Conservation (phyloP, 2,888 invertebrate species). For the Seira ritae region DNA sequence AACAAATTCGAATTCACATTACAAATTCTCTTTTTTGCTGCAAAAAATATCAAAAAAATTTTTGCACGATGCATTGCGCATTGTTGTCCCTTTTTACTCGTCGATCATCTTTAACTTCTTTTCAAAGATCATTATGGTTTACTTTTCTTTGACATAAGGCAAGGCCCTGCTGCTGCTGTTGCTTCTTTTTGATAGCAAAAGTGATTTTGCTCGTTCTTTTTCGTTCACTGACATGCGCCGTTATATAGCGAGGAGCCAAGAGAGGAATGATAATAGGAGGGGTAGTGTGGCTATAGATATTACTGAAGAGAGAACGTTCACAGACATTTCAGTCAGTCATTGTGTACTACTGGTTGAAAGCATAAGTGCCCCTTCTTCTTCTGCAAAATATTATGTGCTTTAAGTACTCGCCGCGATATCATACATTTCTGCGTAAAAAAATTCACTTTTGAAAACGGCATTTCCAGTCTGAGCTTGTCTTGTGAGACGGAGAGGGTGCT, state of each 20-base stretch:
- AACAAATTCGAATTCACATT: conserved; percentile 7
- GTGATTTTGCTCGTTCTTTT: conserved; percentile 36
- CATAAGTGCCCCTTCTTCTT: neutral
- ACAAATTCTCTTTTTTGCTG: conserved; percentile 1
- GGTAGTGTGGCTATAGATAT: neutral
- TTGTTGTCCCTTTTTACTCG: conserved; percentile 28
- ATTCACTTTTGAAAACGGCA: neutral
- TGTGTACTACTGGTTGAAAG: neutral
- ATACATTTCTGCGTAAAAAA: neutral
- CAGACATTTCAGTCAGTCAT: conserved; percentile 2
- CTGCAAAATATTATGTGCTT: no score
- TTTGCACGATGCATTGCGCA: conserved; percentile 24
- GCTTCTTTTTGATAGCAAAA: conserved; percentile 54
- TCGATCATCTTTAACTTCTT: conserved; percentile 18
- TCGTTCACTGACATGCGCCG: conserved; percentile 8
- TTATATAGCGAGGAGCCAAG: conserved; percentile 1
- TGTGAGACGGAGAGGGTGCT: neutral
- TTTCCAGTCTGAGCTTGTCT: conserved; percentile 24
- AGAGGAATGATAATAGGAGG: neutral
- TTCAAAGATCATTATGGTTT: conserved; percentile 29
- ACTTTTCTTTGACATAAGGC: conserved; percentile 39
- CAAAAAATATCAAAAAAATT: conserved; percentile 28
- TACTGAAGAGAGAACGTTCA: neutral
- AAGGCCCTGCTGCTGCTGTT: neutral
- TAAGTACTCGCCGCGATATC: no score